phyloP scores from a whole-genome alignment of 2,113 vertebrate species.

The Chamaea fasciata region DNA sequence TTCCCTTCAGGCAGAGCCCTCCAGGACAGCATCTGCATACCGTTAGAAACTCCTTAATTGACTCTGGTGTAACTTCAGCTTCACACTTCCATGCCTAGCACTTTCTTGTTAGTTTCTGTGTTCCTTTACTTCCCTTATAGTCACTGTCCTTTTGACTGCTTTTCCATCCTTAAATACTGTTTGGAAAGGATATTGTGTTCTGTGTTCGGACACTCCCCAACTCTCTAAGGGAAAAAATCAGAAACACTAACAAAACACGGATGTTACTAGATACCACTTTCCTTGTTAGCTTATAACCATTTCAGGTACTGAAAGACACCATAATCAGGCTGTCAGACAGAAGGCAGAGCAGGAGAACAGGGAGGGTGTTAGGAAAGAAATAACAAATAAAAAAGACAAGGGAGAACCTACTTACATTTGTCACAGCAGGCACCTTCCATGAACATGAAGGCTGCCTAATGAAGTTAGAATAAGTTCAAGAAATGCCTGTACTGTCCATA shows the following conservation, averaged over 20 bases:
- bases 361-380: background rate
- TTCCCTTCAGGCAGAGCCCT: background rate
- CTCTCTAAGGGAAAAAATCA: background rate
- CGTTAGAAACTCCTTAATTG: conserved; percentile 11
- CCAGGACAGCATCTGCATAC: background rate
- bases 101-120: background rate
- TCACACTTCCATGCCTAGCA: background rate
- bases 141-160: background rate
- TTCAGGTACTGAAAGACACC: background rate
- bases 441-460: background rate
- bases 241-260: background rate
- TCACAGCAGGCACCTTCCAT: background rate
- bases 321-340: background rate
- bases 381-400: background rate
- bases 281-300: background rate
- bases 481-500: background rate
- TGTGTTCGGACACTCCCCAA: background rate
- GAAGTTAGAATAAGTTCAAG: background rate
- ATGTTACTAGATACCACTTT: background rate
- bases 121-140: background rate
- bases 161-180: background rate
- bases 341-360: background rate
- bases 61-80: background rate
- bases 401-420: background rate
- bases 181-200: background rate